These are phyloP conservation scores for Malthinus flaveolus DNA, from an alignment of 2,888 invertebrate genomes.

Conservation along the genomic window DNA sequence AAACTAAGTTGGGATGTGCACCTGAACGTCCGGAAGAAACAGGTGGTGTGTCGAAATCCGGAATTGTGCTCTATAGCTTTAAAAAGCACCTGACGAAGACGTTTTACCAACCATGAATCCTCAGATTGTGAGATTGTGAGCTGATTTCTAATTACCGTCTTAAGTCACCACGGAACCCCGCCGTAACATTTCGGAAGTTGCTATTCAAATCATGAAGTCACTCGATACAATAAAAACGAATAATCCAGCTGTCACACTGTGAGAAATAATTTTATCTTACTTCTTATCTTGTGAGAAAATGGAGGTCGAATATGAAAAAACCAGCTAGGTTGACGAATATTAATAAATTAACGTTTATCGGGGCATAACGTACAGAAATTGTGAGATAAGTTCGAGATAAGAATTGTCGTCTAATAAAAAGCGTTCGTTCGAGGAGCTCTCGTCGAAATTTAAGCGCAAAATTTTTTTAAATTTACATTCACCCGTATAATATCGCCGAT, in stretches of 20 bases:
- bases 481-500: no score
- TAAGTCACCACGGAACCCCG: constrained; percentile 27
- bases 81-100: constrained; percentile 42
- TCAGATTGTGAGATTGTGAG: constrained; percentile 50
- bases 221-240: constrained; percentile 30
- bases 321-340: neutral
- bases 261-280: constrained; percentile 23
- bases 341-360: neutral
- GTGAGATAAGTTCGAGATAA: no score
- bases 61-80: constrained; percentile 50
- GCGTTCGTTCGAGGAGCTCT: no score
- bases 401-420: no score
- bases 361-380: no score
- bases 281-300: constrained; percentile 29
- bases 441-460: no score
- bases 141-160: constrained; percentile 33
- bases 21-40: constrained; percentile 47
- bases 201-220: constrained; percentile 24
- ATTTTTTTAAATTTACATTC: no score
- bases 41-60: constrained; percentile 48
- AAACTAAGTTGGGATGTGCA: constrained; percentile 31
- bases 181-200: constrained; percentile 22
- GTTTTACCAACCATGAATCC: constrained; percentile 50
- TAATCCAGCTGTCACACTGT: constrained; percentile 29
- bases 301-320: constrained; percentile 15